Evolutionary conservation across 35 echinoderm and acorn worm species (phyloP).

Genomic region (Apostichopus californicus): DNA sequence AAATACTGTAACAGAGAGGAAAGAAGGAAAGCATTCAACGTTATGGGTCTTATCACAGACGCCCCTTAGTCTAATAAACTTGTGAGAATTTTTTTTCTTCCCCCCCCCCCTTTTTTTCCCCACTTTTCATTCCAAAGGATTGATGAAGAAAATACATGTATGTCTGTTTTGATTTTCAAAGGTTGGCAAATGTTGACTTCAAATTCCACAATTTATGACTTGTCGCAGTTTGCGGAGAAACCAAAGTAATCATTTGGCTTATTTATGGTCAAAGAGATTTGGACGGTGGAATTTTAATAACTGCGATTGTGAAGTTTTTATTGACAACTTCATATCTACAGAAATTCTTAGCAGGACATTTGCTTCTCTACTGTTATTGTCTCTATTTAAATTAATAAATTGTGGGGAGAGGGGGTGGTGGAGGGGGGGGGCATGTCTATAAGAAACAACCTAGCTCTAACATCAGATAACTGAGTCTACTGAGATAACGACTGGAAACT

Average conservation of each 20-base stretch:
- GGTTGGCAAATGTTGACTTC: not conserved
- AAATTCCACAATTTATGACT: not conserved
- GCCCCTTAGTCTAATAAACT: not conserved
- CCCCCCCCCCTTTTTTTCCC: not conserved
- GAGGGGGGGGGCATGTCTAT: no score
- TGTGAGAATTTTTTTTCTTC: not conserved
- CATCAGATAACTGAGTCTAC: no score
- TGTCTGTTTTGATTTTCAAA: not conserved
- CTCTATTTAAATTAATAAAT: no score
- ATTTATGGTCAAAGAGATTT: not conserved
- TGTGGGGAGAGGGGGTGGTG: no score
- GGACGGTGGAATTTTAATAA: not conserved
- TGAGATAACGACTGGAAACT: no score
- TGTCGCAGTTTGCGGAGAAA: not conserved
- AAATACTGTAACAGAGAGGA: not conserved
- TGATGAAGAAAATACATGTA: not conserved
- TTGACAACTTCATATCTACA: not conserved
- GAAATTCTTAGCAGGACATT: not conserved
- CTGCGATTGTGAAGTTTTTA: not conserved
- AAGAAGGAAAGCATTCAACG: not conserved
- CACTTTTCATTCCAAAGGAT: not conserved
- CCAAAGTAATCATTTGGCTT: not conserved
- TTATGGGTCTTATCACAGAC: not conserved
- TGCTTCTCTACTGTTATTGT: not conserved
- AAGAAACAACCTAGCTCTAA: no score